Base-by-base conservation (phyloP, 2,113 vertebrate genomes). In the Cochlearius cochlearius region DNA sequence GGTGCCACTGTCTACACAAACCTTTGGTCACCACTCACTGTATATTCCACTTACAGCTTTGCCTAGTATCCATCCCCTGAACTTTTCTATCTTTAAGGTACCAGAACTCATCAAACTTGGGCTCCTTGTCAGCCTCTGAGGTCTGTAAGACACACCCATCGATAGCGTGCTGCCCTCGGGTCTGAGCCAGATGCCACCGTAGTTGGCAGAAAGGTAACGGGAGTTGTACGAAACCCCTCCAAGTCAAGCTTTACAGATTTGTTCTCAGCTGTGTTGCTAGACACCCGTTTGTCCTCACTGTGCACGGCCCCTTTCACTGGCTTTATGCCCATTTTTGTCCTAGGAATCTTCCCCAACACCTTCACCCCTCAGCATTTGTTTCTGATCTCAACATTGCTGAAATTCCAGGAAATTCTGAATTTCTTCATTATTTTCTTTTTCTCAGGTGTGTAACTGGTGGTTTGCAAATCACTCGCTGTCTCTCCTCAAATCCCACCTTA, bases 121-220 rank as follows among this genome's bases (percentile, higher is more conserved):
- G 36, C 26, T 49, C 13, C 19, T 32, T 62, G 9, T 30, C n/a
- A 19, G 19, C 13, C 13, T 53, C 22, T 25, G 12, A 25, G 30
- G 55, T 63, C 43, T 75, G 20, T 63, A 34, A 56, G 30, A 50
- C 0, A 0, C 5, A 8, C 7, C 8, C 22, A 21, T 5, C 2
- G 1, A 29, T 19, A 68, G 9, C 0, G 2, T 27, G 21, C 21
- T 71, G 17, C 11, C 52, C 15, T 39, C 2, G 1, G 30, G 5
- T 47, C 19, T 68, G 52, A 72, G 30, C 12, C 52, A 72, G 69
- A 10, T 75, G 27, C 7, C 21, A n/a, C 13, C 2, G 1, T n/a
- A 66, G 14, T 3, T 59, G 36, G 21, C 2, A 1, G 39, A 82
- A 94, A 75, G 53, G 11, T 49, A 85, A 16, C 0, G 0, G 27